Evolutionary conservation across 1,140 invertebrate species (phyloP).

Genomic region (Chrysomallon squamiferum): DNA sequence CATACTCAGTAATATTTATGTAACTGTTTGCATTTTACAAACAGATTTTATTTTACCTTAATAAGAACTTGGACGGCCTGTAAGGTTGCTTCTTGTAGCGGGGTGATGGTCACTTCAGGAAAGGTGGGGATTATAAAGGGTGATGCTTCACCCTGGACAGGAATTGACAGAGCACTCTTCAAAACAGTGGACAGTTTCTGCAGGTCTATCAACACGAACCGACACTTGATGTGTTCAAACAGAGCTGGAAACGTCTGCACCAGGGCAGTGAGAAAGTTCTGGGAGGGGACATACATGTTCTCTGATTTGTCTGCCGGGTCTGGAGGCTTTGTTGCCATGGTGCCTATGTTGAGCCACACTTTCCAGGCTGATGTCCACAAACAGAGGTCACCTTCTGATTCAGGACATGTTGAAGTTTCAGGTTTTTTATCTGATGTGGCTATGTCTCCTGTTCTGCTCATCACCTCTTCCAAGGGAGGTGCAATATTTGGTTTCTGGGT

Average conservation of each 20-base stretch:
- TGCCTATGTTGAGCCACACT: constrained; percentile 85
- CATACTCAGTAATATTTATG: no score
- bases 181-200: constrained; percentile 81
- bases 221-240: constrained; percentile 85
- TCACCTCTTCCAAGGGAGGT: constrained; percentile 46
- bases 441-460: constrained; percentile 36
- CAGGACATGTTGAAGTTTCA: constrained; percentile 21
- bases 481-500: constrained; percentile 14
- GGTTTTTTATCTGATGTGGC: constrained; percentile 2
- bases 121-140: constrained; percentile 74
- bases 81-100: constrained; percentile 83
- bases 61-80: constrained; percentile 81
- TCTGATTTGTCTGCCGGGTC: constrained; percentile 40
- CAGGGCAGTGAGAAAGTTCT: constrained; percentile 89
- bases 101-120: constrained; percentile 77
- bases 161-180: constrained; percentile 79
- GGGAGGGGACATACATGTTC: constrained; percentile 83
- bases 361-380: constrained; percentile 84
- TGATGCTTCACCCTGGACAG: constrained; percentile 82
- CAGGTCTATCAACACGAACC: constrained; percentile 78
- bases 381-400: constrained; percentile 47
- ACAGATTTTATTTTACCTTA: no score
- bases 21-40: no score
- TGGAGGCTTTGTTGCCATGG: constrained; percentile 76
- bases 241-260: constrained; percentile 93